Conservation (phyloP, 35 echinoderm and acorn worm species). For the Apostichopus parvimensis region DNA sequence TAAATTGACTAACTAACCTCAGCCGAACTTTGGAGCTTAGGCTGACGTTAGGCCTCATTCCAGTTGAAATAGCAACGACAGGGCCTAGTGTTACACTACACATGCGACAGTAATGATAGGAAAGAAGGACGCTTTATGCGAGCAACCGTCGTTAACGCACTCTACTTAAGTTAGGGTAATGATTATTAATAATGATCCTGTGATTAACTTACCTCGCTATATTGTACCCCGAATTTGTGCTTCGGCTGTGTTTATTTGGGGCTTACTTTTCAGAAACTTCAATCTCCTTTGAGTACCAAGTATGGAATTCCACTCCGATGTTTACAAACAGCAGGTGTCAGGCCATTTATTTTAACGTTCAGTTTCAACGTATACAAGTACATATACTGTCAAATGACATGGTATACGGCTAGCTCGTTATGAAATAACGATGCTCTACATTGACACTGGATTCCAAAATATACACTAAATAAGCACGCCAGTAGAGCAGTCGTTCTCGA, state of each 20-base stretch:
- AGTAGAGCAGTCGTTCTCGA: no score
- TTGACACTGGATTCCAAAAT: no score
- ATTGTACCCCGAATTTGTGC: background rate
- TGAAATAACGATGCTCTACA: no score
- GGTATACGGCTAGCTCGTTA: no score
- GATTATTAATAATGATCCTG: background rate
- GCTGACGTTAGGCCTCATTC: no score
- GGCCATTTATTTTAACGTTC: no score
- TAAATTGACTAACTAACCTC: no score
- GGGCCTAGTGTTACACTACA: background rate
- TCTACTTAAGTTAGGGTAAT: background rate
- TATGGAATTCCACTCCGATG: background rate
- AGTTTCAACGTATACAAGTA: no score
- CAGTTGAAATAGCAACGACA: background rate
- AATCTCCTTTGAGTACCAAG: background rate
- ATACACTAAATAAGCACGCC: no score
- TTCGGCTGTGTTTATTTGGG: background rate
- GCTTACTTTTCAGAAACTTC: background rate
- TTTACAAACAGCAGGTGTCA: background rate
- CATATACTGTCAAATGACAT: no score
- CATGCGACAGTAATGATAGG: background rate
- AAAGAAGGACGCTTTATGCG: background rate
- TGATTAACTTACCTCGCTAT: background rate
- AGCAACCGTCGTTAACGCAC: background rate
- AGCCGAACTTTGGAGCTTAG: no score